These are phyloP conservation scores for Nipponacmea schrenckii DNA, from an alignment of 2,888 invertebrate species.

Conservation along the genomic window DNA sequence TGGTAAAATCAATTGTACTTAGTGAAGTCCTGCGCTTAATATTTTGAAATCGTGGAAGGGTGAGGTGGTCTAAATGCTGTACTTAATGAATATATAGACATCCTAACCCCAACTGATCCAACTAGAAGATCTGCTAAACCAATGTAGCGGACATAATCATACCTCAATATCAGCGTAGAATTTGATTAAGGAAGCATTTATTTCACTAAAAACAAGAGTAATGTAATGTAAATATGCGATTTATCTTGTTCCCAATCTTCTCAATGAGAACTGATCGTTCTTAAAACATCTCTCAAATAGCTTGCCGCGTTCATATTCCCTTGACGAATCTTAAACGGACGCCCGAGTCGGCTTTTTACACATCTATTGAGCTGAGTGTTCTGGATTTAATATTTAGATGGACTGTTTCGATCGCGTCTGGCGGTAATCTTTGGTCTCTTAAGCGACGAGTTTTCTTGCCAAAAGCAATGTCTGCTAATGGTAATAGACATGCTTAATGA, in stretches of 20 bases:
- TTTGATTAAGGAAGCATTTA: too few relatives aligned
- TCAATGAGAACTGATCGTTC: not conserved
- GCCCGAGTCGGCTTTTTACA: not conserved
- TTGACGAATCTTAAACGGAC: not conserved
- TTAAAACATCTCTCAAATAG: not conserved
- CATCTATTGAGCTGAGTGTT: not conserved
- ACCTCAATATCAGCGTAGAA: too few relatives aligned
- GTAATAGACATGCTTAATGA: constrained; percentile 8
- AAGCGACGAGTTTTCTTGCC: constrained; percentile 4
- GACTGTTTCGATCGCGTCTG: not conserved
- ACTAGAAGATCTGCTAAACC: too few relatives aligned
- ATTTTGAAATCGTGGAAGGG: too few relatives aligned
- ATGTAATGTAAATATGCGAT: constrained; percentile 4
- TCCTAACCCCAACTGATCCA: too few relatives aligned
- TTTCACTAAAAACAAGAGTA: not conserved
- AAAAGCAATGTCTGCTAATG: constrained; percentile 6
- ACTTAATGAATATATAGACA: too few relatives aligned
- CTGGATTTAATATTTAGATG: constrained; percentile 3
- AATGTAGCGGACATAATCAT: too few relatives aligned
- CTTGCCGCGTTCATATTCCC: not conserved
- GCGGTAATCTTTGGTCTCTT: not conserved
- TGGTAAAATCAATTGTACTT: too few relatives aligned
- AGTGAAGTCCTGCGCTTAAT: too few relatives aligned
- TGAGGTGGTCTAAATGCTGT: too few relatives aligned
- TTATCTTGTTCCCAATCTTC: not conserved